Conservation (phyloP, 2,888 invertebrate genomes). For the Tenthredo distinguenda region DNA sequence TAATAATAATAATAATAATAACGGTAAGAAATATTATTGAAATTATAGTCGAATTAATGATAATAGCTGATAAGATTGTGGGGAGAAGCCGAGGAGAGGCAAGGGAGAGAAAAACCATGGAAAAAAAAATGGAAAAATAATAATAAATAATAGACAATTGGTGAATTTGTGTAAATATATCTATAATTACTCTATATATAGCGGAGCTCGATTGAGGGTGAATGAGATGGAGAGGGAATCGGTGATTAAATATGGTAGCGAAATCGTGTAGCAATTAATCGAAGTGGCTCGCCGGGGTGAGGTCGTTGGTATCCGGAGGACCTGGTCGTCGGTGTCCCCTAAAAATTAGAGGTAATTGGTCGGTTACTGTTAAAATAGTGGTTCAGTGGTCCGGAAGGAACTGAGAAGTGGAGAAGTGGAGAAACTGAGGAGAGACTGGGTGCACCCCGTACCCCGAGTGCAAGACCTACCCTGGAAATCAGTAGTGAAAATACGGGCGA, state of each 20-base stretch:
- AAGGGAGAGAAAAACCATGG: neutral
- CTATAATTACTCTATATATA: neutral
- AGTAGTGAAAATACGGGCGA: neutral
- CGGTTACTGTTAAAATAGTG: conserved; percentile 14
- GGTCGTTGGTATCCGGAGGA: neutral
- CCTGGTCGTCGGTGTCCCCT: neutral
- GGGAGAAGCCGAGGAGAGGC: neutral
- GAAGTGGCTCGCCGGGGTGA: conserved; percentile 10
- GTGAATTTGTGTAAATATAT: conserved; percentile 13
- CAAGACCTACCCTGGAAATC: neutral
- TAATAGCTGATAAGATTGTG: neutral
- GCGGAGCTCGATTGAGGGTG: neutral
- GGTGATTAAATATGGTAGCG: conserved; percentile 1
- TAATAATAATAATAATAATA: too few species aligned
- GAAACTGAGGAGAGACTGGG: too few species aligned
- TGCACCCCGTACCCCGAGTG: too few species aligned
- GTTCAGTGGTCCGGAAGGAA: conserved; percentile 4
- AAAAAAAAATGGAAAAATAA: neutral
- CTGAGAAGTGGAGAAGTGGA: neutral
- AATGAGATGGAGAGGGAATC: neutral
- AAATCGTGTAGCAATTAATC: neutral
- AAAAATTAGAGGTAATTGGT: conserved; percentile 15
- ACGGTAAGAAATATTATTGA: neutral
- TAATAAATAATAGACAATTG: neutral
- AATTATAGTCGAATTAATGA: neutral